Evolutionary conservation across 2,797 vertebrate species (phyloP).

Genomic region (Mastacembelus armatus): DNA sequence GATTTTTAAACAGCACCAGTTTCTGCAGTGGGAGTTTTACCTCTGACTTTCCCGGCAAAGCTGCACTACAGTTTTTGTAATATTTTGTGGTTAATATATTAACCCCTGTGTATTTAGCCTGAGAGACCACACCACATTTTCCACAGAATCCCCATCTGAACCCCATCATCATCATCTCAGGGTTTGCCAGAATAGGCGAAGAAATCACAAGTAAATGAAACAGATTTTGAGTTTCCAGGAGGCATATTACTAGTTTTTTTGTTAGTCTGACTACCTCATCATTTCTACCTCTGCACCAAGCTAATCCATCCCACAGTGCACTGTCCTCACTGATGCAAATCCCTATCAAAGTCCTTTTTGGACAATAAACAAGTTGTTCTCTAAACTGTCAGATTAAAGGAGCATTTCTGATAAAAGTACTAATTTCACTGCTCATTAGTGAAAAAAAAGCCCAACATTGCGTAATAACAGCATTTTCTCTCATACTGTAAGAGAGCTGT

Average conservation of each 20-base stretch:
- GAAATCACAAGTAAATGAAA: too few species aligned
- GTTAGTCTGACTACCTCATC: neutral
- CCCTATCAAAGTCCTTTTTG: neutral
- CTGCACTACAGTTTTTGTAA: too few species aligned
- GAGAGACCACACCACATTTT: too few species aligned
- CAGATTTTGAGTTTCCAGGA: neutral
- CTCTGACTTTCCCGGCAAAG: too few species aligned
- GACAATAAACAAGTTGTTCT: neutral
- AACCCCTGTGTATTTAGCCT: too few species aligned
- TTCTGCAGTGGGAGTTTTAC: too few species aligned
- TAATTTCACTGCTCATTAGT: neutral
- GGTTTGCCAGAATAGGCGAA: neutral
- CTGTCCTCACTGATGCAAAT: neutral
- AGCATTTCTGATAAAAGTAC: too few species aligned
- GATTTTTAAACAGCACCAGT: too few species aligned
- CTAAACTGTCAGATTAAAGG: neutral
- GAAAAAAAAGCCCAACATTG: neutral
- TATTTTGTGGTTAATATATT: too few species aligned
- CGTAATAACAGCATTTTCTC: too few species aligned
- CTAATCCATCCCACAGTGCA: neutral
- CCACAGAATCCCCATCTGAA: too few species aligned
- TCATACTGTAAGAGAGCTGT: neutral
- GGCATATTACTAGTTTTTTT: neutral
- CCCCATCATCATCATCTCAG: too few species aligned
- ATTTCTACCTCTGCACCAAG: neutral